Base-by-base conservation (phyloP, 2,888 invertebrate species). In the Harpagoxenus sublaevis region DNA sequence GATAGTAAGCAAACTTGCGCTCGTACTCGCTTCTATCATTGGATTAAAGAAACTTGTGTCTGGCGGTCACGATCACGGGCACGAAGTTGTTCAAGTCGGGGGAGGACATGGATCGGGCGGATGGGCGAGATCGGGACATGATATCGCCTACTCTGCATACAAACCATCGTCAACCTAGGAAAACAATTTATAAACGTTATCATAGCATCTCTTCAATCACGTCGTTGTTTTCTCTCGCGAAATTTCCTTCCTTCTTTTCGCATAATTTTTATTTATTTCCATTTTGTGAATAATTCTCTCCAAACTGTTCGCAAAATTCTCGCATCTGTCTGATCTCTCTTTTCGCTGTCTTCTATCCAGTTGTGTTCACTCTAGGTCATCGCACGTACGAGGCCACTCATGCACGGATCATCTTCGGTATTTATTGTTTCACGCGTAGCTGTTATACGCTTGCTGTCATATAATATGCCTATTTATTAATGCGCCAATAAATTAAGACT, bases 41-140 rank as follows among this genome's bases (percentile, higher is more conserved):
- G 98, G 98, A 3, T 95, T 98, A 94, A 98, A 98, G 96, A 98
- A 98, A 92, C 96, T 98, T 48, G 95, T 98, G 66, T 97, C 97
- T 35, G 96, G 97, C 3, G 96, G 96, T 51, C 96, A 96, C 8
- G 94, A 95, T 10, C 96, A 96, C 83, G 96, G 96, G 12, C 95
- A 96, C 91, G 97, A 97, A 84, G 95, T 97, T 42, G 97, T 97
- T 0, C 95, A 95, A 84, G 97, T 97, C 18, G 96, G 96, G 10
- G 96, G 97, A 71, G 96, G 95, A 12, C 96, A 97, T 87, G 96
- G 97, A 83, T 96, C 96, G 87, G 96, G 97, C 83, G 97, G 97
- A 91, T 98, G 98, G 97, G 97, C 97, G 94, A 96, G 97, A 84
- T 96, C 96, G 57, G 96, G 96, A 82, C 96, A 96, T 84, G 96